These are phyloP conservation scores for Peromyscus polionotus DNA, from an alignment of 2,113 vertebrate genomes.

Conservation along the genomic window DNA sequence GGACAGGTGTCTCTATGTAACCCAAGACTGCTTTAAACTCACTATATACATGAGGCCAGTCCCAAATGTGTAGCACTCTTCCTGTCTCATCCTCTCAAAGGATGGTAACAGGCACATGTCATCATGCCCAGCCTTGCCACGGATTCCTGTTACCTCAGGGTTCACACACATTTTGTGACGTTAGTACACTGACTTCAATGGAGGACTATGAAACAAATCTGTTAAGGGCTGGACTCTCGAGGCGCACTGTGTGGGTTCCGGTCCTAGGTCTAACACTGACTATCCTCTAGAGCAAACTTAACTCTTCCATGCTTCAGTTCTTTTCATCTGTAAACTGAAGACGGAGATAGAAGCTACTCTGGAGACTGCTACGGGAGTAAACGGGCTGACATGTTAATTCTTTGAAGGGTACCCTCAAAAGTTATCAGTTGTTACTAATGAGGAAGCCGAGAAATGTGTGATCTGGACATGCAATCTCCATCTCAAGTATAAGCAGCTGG, in stretches of 20 bases:
- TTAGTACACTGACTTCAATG: background rate
- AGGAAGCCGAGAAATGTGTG: background rate
- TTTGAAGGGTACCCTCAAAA: background rate
- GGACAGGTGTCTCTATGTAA: background rate
- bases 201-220: background rate
- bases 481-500: background rate
- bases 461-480: background rate
- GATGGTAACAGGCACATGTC: background rate
- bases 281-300: background rate
- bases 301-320: background rate
- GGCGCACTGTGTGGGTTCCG: background rate
- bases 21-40: background rate
- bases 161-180: background rate
- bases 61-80: background rate
- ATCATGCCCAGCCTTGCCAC: background rate
- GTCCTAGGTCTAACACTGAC: background rate
- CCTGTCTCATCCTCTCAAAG: too few species aligned
- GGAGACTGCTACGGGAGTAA: background rate
- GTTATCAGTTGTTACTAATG: background rate
- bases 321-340: conserved; percentile 29
- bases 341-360: background rate
- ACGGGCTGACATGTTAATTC: background rate
- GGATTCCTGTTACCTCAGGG: background rate
- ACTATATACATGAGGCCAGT: background rate
- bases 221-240: background rate